Base-by-base conservation (phyloP, 2,797 vertebrate species). In the Mormyrus proboscirostris region DNA sequence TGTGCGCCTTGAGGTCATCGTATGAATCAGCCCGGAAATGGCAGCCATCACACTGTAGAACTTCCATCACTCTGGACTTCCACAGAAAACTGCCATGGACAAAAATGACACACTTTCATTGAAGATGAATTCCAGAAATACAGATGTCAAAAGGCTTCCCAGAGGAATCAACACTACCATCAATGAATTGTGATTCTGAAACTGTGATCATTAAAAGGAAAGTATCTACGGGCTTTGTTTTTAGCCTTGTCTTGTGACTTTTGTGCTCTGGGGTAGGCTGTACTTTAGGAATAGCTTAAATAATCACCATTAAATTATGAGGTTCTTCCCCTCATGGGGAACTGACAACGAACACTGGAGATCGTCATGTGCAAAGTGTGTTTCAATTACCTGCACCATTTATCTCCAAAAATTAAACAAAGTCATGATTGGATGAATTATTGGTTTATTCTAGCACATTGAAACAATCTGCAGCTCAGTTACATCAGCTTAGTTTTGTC, bases 31-130 rank as follows among this genome's bases (percentile, higher is more conserved):
- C 98, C 92, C 97, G 97, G 94, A 99, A 99, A 95, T 99, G 98
- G 91, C 98, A 99, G 94, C 98, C 97, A 93, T 99, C 98, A 91
- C 98, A 99, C 94, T 99, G 98, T 92, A 99, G 95, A 94, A 98
- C 97, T 96, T 99, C 98, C 98, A 99, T 99, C 93, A 93, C 96
- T 94, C 91, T 93, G 93, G 92, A 87, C 93, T 96, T 95, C 93
- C 95, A 51, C 73, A 53, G 22, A 47, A 73, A 91, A 22, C 89
- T 57, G 91, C 9, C 10, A 69, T 47, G 16, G 41, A 82, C 9
- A 62, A 59, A 83, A 29, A 29, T 4, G 38, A 33, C 3, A 16
- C 33, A 22, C 59, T 6, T 41, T 76, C 25, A 29, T 12, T 88
- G 6, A 88, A 38, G 51, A 87, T 33, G 51, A 57, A 62, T 57